Evolutionary conservation across 2,797 vertebrate species (phyloP), one percentile per base, ranked within the genome.

Genomic region (Macroramphosus scolopax): DNA sequence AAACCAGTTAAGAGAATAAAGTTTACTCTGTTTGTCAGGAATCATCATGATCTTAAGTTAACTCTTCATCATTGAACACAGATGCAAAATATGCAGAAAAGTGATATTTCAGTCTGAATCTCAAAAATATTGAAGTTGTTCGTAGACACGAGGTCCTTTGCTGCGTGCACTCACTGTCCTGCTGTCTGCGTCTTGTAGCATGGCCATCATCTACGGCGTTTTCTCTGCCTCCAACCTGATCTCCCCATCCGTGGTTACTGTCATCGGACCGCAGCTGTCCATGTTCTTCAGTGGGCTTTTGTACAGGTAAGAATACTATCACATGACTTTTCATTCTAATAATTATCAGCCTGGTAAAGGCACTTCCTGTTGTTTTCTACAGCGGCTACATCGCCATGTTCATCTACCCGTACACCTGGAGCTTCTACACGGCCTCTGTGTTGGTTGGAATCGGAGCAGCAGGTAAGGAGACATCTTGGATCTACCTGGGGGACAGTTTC

Each of bases 201-300:
- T 99, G 94, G 89, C 96, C 12, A 92, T 99, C 78, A 98, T 99
- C 81, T 99, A 99, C 17, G 92, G 95, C 1, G 94, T 99, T 4
- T 94, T 98, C 79, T 95, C 97, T 1, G 93, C 94, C 1, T 99
- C 94, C 15, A 99, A 97, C 76, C 82, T 99, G 34, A 85, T 99
- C 4, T 93, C 96, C 0, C 97, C 97, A 0, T 98, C 95, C 0
- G 91, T 99, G 76, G 94, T 99, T 38, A 89, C 94, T 0, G 38
- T 98, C 39, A 81, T 94, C 3, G 96, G 95, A 16, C 92, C 93
- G 8, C 95, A 94, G 0, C 80, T 98, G 1, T 94, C 95, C 1
- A 94, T 99, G 94, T 94, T 98, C 63, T 62, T 93, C 20, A 93
- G 95, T 25, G 95, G 97, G 0, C 47, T 98, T 3, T 70, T 99